phyloP scores from a whole-genome alignment of 2,113 vertebrate species.

The Pitta sordida region DNA sequence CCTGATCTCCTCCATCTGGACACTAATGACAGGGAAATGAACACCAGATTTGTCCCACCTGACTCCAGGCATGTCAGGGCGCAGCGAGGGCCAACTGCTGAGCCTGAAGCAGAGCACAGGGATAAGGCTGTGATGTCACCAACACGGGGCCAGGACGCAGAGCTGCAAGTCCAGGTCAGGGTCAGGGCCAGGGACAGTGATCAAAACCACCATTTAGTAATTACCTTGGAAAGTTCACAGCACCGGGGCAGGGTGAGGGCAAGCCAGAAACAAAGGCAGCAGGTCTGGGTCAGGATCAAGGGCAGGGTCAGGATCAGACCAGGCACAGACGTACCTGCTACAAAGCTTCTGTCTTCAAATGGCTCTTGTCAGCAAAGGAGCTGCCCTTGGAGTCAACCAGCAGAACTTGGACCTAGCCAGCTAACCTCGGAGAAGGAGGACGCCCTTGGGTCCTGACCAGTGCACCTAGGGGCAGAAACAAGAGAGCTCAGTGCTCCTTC shows the following conservation, averaged over 20 bases:
- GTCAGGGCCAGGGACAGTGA: neutral
- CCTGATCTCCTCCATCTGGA: neutral
- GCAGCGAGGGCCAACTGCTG: neutral
- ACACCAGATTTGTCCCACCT: neutral
- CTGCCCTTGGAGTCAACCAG: neutral
- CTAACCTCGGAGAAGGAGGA: neutral
- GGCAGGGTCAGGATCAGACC: too few relatives aligned
- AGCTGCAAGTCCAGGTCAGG: neutral
- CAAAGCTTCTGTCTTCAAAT: neutral
- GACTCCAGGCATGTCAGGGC: neutral
- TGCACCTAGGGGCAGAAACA: neutral
- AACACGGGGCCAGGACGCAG: neutral
- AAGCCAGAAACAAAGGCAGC: neutral
- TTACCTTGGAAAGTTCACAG: neutral
- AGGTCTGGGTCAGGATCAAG: neutral
- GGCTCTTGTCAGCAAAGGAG: neutral
- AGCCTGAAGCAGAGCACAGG: rapidly evolving
- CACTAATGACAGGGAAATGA: neutral
- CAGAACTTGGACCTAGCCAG: neutral
- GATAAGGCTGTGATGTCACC: neutral
- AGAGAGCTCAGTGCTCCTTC: neutral
- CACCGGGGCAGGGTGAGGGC: neutral
- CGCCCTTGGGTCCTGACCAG: neutral
- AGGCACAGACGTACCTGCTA: neutral
- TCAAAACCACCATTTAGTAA: neutral